Conservation (phyloP, 2,888 invertebrate species). For the Phania funesta region DNA sequence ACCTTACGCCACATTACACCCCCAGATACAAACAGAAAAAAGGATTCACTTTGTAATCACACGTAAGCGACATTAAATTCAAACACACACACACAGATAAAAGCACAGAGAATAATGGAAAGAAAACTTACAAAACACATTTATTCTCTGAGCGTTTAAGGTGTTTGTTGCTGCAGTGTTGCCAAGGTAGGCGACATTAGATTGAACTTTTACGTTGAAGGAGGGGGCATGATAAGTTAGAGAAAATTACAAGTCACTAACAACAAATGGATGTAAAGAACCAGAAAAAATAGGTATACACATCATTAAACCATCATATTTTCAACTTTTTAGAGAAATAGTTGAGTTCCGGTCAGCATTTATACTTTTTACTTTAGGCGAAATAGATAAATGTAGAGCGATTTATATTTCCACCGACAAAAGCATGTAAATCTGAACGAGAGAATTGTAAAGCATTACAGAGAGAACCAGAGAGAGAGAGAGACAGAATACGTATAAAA, state of each 20-base stretch:
- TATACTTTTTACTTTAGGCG: too few relatives aligned
- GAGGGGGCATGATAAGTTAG: neutral
- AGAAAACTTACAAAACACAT: slow-evolving; percentile 10
- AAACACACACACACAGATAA: slow-evolving; percentile 12
- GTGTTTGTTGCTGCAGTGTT: slow-evolving; percentile 5
- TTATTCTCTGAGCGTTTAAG: slow-evolving; percentile 20
- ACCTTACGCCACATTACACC: slow-evolving; percentile 50
- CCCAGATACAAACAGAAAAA: slow-evolving; percentile 48
- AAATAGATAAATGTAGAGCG: neutral
- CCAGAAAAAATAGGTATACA: too few relatives aligned
- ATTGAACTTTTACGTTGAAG: neutral
- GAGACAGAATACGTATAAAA: too few relatives aligned
- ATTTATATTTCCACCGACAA: too few relatives aligned
- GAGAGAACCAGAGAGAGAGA: too few relatives aligned
- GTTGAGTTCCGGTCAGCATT: too few relatives aligned
- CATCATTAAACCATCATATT: too few relatives aligned
- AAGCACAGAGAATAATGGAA: slow-evolving; percentile 23
- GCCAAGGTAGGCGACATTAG: neutral
- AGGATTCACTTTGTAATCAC: slow-evolving; percentile 57
- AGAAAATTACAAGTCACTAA: neutral
- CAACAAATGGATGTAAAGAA: too few relatives aligned
- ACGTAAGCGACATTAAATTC: slow-evolving; percentile 12
- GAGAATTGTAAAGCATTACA: too few relatives aligned
- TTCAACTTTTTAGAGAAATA: too few relatives aligned
- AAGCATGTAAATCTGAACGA: too few relatives aligned